Base-by-base conservation (phyloP, 1,140 invertebrate species). In the Thaumatotibia leucotreta region DNA sequence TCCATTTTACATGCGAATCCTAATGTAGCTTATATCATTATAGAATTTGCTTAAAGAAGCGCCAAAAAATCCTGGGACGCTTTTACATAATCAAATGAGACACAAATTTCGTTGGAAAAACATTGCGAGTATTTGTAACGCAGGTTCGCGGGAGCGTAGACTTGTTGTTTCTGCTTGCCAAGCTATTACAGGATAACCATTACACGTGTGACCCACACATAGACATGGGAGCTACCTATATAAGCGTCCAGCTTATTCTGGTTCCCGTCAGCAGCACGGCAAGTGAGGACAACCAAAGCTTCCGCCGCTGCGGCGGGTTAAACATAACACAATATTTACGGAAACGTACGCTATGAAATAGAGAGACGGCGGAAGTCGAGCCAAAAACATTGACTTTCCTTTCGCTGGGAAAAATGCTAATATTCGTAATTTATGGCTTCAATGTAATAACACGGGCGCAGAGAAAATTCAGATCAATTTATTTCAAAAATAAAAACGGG, bases 51-150 rank as follows among this genome's bases (percentile, higher is more conserved):
- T 29, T 58, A 8, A 20, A 27, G n/a, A 27, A 58, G 24, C 23
- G 24, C 24, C 11, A 27, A 8, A 24, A 54, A 54, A 24, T 54
- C 23, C 50, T 9, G 23, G 3, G 23, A 24, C 1, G 29, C 14
- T 58, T 27, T 58, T 58, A 58, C 52, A 27, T 58, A 58, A 58
- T 27, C 24, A 58, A 24, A 17, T 58, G 52, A 58, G 24, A 27
- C 52, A 29, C 23, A 31, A 27, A 58, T 27, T 54, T 58, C 17
- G 52, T 27, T 54, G 17, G 24, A 58, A 31, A 58, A 58, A 31
- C 23, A 58, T 29, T 27, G 52, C 24, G 23, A 29, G 52, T 29
- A 31, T 58, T 58, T 27, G 52, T n/a, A 8, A 58, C 9, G 23
- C 50, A 23, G 14, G n/a, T n/a, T 11, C 8, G 39, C 39, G 39